These are phyloP conservation scores for Oryzias dopingdopingensis DNA, from an alignment of 2,797 vertebrate species.

Conservation along the genomic window DNA sequence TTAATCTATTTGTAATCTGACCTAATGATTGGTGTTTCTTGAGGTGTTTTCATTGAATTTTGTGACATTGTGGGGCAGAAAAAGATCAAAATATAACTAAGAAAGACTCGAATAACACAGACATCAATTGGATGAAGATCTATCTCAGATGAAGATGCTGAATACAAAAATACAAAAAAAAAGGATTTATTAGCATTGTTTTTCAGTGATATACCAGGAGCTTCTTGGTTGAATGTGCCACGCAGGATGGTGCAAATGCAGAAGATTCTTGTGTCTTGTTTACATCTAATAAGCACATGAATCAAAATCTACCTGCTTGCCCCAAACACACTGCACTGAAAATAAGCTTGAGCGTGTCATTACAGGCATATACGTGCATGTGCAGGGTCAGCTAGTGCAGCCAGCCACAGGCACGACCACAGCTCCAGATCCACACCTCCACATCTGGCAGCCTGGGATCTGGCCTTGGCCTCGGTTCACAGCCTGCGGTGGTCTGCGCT, in stretches of 20 bases:
- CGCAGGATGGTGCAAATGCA: constrained; percentile 24
- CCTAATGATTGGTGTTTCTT: no score
- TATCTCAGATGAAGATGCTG: no score
- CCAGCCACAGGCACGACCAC: constrained; percentile 46
- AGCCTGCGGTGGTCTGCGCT: constrained; percentile 50
- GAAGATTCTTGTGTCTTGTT: constrained; percentile 27
- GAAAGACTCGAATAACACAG: no score
- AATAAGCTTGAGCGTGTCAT: constrained; percentile 1
- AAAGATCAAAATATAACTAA: no score
- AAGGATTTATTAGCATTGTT: no score
- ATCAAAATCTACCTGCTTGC: constrained; percentile 24
- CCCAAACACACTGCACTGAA: constrained; percentile 6
- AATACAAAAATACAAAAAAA: no score
- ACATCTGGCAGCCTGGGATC: constrained; percentile 52
- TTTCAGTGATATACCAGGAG: no score
- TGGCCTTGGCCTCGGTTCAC: constrained; percentile 59
- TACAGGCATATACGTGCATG: constrained; percentile 8
- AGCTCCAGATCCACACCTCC: constrained; percentile 42
- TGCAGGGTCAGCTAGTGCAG: constrained; percentile 59
- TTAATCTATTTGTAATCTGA: no score
- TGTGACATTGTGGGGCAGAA: no score
- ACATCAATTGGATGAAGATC: no score
- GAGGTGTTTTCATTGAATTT: no score
- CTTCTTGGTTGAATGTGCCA: no score
- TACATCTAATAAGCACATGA: constrained; percentile 30